These are phyloP conservation scores for Erpetoichthys calabaricus DNA, from an alignment of 2,797 vertebrate species.

Conservation along the genomic window DNA sequence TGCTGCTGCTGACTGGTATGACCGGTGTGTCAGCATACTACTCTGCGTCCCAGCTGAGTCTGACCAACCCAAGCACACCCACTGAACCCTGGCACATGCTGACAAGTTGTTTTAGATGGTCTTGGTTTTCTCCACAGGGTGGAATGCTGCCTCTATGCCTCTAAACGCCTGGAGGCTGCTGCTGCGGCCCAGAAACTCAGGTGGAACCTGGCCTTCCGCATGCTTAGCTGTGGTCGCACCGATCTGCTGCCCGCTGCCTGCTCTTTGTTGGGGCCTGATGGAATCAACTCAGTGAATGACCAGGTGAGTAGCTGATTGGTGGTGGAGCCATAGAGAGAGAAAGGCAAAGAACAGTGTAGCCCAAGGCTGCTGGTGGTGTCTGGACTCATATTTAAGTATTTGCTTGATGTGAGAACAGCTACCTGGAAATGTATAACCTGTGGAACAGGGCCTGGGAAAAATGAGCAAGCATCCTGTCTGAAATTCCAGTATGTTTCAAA, in stretches of 20 bases:
- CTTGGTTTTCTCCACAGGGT: conserved; percentile 33
- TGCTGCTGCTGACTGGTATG: no score
- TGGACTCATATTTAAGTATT: no score
- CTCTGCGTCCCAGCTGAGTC: no score
- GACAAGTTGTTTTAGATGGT: no score
- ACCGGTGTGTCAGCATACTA: no score
- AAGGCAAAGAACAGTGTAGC: neutral
- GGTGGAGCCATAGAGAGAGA: neutral
- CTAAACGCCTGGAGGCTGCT: conserved; percentile 49
- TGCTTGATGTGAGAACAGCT: no score
- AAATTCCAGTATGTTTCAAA: no score
- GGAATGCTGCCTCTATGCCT: conserved; percentile 54
- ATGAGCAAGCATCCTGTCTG: no score
- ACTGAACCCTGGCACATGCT: no score
- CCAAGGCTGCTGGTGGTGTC: neutral
- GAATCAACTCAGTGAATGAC: conserved; percentile 62
- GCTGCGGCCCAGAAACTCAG: conserved; percentile 60
- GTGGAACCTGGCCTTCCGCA: conserved; percentile 62
- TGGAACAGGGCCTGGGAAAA: no score
- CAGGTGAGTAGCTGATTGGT: conserved; percentile 35
- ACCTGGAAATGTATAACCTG: no score
- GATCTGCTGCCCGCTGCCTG: conserved; percentile 60
- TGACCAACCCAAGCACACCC: no score
- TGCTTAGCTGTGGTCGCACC: conserved; percentile 61
- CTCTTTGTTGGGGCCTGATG: conserved; percentile 56